Evolutionary conservation across 2,113 vertebrate genomes (phyloP), one percentile per base, ranked within the genome.

Genomic region (Sylvia atricapilla): DNA sequence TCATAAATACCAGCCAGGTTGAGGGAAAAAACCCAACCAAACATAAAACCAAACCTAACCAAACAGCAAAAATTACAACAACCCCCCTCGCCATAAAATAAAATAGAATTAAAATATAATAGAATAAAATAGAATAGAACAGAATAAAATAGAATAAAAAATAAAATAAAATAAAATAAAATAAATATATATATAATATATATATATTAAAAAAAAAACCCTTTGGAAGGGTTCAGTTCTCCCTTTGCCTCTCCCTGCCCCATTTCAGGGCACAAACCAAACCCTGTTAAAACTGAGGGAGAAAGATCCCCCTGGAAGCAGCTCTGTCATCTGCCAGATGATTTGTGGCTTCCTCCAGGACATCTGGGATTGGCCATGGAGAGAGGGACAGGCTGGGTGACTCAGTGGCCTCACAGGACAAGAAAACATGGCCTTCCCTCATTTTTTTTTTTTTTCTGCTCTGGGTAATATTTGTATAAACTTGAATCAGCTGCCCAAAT

Each of bases 311-410:
- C 78, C 24, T 84, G 77, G 60, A 53, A 87, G 89, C 84, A 89
- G n/a, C 73, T 93, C 66, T 97, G 91, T 41, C 87, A 41, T 76
- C 60, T 91, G 74, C 73, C 85, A 46, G 79, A 69, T 50, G 44
- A 93, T 62, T 82, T 94, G 66, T 74, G 49, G 76, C 91, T 94
- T 94, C 87, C 87, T 79, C 52, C 44, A 15, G 50, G 82, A 83
- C 90, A 77, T 87, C 77, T 94, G 74, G 74, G 52, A 52, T n/a
- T 25, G 39, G 70, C 86, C 30, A 4, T 6, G 3, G 73, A 41
- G 43, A 46, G 43, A 43, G 78, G 66, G 63, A 21, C 78, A 69
- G 79, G 41, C 79, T 46, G 67, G 49, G 30, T 95, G 94, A 93
- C 60, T 94, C 87, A 87, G 66, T 11, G 72, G 56, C 50, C 84